These are phyloP conservation scores for Gobiocypris rarus DNA, from an alignment of 2,113 vertebrate species.

Conservation along the genomic window DNA sequence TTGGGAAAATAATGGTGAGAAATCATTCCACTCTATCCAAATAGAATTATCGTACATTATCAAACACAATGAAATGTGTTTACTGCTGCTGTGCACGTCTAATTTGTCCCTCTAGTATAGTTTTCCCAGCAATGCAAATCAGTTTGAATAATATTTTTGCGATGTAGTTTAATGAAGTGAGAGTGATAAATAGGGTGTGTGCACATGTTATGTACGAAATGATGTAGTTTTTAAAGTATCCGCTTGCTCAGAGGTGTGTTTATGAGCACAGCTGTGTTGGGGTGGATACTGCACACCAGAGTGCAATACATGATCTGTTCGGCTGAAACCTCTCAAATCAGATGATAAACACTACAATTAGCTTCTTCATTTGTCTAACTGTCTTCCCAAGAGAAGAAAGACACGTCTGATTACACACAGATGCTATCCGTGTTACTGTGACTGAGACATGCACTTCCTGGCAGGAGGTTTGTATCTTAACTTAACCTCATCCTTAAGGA, in stretches of 20 bases:
- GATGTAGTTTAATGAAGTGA: neutral
- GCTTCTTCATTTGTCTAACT: neutral
- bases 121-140: constrained; percentile 9
- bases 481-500: constrained; percentile 11
- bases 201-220: neutral
- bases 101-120: neutral
- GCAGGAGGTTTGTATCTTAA: neutral
- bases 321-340: neutral
- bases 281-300: constrained; percentile 48
- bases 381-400: neutral
- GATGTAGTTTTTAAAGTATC: constrained; percentile 6
- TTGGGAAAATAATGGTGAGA: constrained; percentile 14
- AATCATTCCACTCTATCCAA: constrained; percentile 12
- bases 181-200: constrained; percentile 10
- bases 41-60: constrained; percentile 7
- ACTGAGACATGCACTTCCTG: constrained; percentile 19
- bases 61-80: constrained; percentile 2
- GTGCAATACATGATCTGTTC: constrained; percentile 34
- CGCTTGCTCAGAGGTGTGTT: constrained; percentile 7
- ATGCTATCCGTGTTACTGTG: constrained; percentile 4
- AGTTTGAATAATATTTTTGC: constrained; percentile 1
- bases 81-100: constrained; percentile 3
- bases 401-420: neutral
- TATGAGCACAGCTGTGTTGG: constrained; percentile 52
- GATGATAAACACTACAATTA: constrained; percentile 5